Evolutionary conservation across 2,888 invertebrate species (phyloP).

Genomic region (Cyclophora albipunctata): DNA sequence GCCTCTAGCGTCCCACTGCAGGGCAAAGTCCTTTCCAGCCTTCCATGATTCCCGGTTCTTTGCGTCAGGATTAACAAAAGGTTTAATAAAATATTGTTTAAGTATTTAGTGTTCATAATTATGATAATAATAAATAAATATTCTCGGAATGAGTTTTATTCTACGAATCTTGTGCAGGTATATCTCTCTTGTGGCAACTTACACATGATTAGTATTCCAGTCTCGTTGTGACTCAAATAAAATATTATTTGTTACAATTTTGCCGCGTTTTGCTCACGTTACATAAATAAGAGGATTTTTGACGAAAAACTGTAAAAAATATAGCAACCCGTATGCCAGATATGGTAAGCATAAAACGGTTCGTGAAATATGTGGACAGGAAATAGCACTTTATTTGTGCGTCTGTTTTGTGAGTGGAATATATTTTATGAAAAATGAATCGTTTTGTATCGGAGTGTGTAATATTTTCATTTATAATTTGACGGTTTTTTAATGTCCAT

Average conservation of each 20-base stretch:
- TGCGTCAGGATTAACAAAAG: too few species aligned
- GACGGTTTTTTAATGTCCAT: too few species aligned
- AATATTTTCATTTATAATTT: too few species aligned
- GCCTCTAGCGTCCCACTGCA: too few species aligned
- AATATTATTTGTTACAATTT: not conserved
- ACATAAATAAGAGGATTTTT: conserved; percentile 2
- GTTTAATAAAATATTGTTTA: too few species aligned
- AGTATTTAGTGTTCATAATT: too few species aligned
- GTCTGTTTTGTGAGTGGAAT: conserved; percentile 8
- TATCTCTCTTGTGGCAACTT: not conserved
- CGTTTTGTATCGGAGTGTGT: too few species aligned
- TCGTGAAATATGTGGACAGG: conserved; percentile 7
- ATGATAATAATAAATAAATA: too few species aligned
- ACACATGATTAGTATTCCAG: not conserved
- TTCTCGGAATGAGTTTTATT: too few species aligned
- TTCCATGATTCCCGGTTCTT: too few species aligned
- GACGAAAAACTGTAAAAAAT: conserved; percentile 1
- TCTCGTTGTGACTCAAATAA: not conserved
- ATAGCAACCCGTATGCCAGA: conserved; percentile 2
- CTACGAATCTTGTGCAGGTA: too few species aligned
- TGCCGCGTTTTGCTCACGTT: not conserved
- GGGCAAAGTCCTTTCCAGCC: too few species aligned
- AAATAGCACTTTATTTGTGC: conserved; percentile 8
- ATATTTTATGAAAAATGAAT: conserved; percentile 1
- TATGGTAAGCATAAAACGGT: conserved; percentile 11